These are phyloP conservation scores for Suncus etruscus DNA, from an alignment of 2,113 vertebrate species.

Conservation along the genomic window DNA sequence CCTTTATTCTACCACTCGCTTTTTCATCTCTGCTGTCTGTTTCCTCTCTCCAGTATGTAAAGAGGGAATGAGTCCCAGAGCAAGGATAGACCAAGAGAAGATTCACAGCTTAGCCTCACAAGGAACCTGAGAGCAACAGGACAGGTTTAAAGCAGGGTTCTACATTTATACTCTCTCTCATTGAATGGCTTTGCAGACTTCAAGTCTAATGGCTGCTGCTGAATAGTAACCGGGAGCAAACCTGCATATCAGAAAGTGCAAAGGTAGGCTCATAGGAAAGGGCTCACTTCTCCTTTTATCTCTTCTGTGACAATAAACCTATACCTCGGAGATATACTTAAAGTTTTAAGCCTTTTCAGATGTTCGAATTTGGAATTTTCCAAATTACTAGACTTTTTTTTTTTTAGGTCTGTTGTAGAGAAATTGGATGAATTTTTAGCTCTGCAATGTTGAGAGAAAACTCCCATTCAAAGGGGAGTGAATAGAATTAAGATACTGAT, in stretches of 20 bases:
- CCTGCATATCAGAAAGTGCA: background rate
- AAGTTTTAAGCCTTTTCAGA: background rate
- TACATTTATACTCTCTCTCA: slow-evolving; percentile 55
- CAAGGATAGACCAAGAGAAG: slow-evolving; percentile 27
- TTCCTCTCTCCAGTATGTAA: background rate
- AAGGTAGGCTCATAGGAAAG: background rate
- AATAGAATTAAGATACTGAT: background rate
- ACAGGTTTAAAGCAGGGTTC: background rate
- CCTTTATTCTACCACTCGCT: slow-evolving; percentile 50
- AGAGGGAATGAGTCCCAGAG: slow-evolving; percentile 8
- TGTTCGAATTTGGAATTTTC: slow-evolving; percentile 20
- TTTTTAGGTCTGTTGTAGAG: background rate
- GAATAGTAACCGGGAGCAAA: slow-evolving; percentile 39
- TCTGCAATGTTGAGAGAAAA: background rate
- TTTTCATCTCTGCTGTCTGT: slow-evolving; percentile 46
- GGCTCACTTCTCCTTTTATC: background rate
- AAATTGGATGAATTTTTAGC: background rate
- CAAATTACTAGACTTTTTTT: background rate
- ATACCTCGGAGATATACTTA: background rate
- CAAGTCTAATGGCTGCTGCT: slow-evolving; percentile 1
- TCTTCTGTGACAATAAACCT: slow-evolving; percentile 17
- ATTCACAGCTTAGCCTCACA: rapidly evolving
- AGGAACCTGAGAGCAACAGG: background rate
- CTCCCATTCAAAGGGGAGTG: background rate
- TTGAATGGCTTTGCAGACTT: slow-evolving; percentile 18